Conservation (phyloP, 2,888 invertebrate genomes). For the Dione juno region DNA sequence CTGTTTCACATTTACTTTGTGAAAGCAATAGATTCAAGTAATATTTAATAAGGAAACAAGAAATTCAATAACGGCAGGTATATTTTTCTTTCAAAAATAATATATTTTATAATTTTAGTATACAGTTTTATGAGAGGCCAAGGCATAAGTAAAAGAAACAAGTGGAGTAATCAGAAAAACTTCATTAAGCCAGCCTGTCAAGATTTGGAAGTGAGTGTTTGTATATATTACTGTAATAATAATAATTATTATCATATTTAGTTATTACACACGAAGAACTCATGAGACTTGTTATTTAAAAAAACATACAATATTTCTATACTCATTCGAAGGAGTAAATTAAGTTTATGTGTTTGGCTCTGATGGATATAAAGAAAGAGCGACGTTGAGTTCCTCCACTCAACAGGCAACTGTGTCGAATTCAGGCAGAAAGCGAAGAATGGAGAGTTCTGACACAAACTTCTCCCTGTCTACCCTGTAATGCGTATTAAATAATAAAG, state of each 20-base stretch:
- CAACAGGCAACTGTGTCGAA: not conserved
- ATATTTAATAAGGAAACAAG: not conserved
- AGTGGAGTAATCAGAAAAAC: slow-evolving; percentile 56
- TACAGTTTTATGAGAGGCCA: slow-evolving; percentile 22
- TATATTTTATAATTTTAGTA: slow-evolving; percentile 26
- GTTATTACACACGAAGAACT: slow-evolving; percentile 52
- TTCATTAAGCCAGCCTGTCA: slow-evolving; percentile 53
- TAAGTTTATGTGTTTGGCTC: too few species aligned
- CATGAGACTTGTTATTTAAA: slow-evolving; percentile 4
- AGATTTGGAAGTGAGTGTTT: slow-evolving; percentile 55
- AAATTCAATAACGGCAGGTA: not conserved
- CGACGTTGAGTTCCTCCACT: not conserved
- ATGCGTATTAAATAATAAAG: too few species aligned
- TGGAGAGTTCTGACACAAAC: not conserved
- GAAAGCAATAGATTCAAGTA: not conserved
- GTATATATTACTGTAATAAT: slow-evolving; percentile 60
- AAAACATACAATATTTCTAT: too few species aligned
- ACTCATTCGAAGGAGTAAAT: too few species aligned
- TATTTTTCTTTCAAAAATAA: slow-evolving; percentile 17
- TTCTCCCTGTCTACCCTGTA: too few species aligned
- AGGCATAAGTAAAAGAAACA: slow-evolving; percentile 50
- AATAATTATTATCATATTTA: too few species aligned
- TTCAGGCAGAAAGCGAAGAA: too few species aligned
- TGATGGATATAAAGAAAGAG: too few species aligned
- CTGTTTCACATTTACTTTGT: not conserved